phyloP scores from a whole-genome alignment of 2,113 vertebrate species.

The Romanogobio albipinnatus region DNA sequence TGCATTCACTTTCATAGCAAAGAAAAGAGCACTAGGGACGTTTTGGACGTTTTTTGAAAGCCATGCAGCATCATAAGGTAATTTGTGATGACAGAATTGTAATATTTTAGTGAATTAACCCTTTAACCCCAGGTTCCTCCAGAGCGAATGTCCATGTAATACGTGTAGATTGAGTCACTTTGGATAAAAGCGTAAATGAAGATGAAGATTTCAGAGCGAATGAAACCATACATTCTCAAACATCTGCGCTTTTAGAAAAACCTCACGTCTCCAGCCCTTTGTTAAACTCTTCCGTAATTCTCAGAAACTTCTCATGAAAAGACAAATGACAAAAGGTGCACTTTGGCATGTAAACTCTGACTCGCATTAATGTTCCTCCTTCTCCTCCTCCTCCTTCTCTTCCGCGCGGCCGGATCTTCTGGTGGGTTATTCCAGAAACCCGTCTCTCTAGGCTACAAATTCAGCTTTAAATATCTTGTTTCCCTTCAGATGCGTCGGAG shows the following conservation, averaged over 20 bases:
- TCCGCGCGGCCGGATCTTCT: background rate
- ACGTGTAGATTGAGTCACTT: background rate
- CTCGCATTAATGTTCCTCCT: background rate
- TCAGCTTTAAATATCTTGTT: conserved; percentile 24
- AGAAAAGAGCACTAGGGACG: background rate
- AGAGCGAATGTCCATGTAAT: background rate
- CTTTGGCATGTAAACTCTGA: background rate
- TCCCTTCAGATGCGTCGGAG: background rate
- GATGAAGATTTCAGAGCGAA: background rate
- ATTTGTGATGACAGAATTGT: background rate
- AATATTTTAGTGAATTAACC: background rate
- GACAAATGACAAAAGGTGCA: background rate
- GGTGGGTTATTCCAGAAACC: background rate
- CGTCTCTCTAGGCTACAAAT: conserved; percentile 28
- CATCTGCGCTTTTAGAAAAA: background rate
- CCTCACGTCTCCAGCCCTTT: background rate
- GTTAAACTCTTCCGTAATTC: background rate
- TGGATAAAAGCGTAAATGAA: background rate
- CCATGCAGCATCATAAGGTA: background rate
- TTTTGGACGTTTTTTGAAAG: background rate
- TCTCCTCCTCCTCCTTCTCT: background rate
- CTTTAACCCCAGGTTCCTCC: background rate
- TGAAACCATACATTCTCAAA: background rate
- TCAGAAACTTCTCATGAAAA: background rate
- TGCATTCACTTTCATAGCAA: background rate